These are phyloP conservation scores for Spilogale gracilis DNA, from an alignment of 2,113 vertebrate genomes.

Conservation along the genomic window DNA sequence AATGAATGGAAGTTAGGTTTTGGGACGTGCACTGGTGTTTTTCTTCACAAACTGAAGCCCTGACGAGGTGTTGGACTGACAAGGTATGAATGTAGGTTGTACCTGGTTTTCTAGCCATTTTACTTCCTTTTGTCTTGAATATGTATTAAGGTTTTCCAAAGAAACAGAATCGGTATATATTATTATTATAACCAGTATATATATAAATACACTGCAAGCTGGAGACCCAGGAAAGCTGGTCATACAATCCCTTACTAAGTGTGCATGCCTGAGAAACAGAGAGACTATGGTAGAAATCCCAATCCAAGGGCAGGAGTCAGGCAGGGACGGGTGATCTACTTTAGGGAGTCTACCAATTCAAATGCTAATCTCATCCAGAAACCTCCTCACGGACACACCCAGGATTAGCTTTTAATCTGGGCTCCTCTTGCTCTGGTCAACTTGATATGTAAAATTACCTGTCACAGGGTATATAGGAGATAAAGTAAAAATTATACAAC, in stretches of 20 bases:
- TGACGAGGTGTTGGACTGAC: neutral
- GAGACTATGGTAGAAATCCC: neutral
- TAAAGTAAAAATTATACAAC: neutral
- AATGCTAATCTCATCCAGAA: neutral
- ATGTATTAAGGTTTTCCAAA: neutral
- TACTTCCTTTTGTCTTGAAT: neutral
- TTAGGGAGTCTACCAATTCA: neutral
- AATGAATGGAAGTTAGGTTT: conserved; percentile 33
- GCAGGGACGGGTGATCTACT: neutral
- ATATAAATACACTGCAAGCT: neutral
- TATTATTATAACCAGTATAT: neutral
- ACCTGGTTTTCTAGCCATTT: neutral
- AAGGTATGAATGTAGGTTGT: neutral
- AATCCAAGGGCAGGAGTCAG: neutral
- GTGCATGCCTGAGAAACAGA: neutral
- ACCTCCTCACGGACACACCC: neutral
- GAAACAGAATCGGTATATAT: neutral
- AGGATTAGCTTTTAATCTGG: neutral
- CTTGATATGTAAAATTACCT: neutral
- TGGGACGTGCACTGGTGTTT: neutral
- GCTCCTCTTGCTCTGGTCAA: neutral
- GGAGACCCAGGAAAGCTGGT: neutral
- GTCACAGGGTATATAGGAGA: neutral
- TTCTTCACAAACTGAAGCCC: neutral
- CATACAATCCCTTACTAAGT: neutral